phyloP scores from a whole-genome alignment of 2,888 invertebrate species.

The Lordiphosa andalusiaca region DNA sequence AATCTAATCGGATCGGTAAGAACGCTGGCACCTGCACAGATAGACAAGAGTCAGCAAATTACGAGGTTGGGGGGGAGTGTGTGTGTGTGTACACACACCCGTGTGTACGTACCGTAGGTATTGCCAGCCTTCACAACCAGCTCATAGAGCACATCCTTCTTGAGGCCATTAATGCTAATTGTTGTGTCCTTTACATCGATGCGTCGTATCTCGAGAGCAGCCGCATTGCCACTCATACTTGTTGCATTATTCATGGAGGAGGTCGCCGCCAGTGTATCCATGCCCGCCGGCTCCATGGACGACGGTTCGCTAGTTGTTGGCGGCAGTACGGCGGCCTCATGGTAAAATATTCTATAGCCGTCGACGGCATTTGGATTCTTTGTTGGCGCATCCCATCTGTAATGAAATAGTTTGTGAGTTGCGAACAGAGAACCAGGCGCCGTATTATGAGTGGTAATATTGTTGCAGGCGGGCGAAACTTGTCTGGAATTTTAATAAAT shows the following conservation, averaged over 20 bases:
- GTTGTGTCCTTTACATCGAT: conserved; percentile 88
- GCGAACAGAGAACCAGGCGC: conserved; percentile 53
- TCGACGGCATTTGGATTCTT: conserved; percentile 92
- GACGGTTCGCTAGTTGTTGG: conserved; percentile 49
- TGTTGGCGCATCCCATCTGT: conserved; percentile 88
- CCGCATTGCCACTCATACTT: conserved; percentile 72
- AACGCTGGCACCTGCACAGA: conserved; percentile 85
- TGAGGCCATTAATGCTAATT: conserved; percentile 86
- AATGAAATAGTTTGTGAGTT: conserved; percentile 70
- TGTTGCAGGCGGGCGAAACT: conserved; percentile 70
- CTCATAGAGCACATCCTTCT: conserved; percentile 88
- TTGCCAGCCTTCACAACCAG: conserved; percentile 92
- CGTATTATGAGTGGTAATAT: conserved; percentile 71
- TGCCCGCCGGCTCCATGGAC: conserved; percentile 42
- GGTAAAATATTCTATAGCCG: conserved; percentile 91
- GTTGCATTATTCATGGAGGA: conserved; percentile 74
- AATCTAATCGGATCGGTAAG: conserved; percentile 88
- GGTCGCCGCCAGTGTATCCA: conserved; percentile 38
- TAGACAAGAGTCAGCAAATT: conserved; percentile 51
- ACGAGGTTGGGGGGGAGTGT: conserved; percentile 15
- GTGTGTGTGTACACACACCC: no score
- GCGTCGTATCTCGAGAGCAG: conserved; percentile 83
- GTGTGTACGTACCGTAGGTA: conserved; percentile 83
- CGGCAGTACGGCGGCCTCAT: conserved; percentile 82
- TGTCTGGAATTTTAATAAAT: conserved; percentile 73